Percentiles rank a stretch among this genome's conserved stretches.
Evolutionary conservation across 1,140 invertebrate species (phyloP).

Genomic region (Onthophagus taurus): DNA sequence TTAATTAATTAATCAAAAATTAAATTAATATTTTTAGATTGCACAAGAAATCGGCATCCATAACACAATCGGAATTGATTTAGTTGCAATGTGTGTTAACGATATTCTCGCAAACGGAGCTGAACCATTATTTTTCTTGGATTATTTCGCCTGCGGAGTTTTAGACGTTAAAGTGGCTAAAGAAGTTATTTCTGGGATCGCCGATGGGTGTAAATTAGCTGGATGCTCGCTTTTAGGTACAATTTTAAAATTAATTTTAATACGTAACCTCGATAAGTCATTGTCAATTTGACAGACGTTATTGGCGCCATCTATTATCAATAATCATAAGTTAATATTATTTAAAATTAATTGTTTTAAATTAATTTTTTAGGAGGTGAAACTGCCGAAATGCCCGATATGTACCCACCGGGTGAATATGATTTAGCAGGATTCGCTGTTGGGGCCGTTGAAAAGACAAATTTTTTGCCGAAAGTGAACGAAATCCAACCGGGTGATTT

Average conservation of each 20-base stretch:
- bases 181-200: slow-evolving; percentile 74
- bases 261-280: background rate
- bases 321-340: background rate
- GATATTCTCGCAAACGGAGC: slow-evolving; percentile 92
- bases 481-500: slow-evolving; percentile 70
- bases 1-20: background rate
- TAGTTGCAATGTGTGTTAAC: slow-evolving; percentile 98
- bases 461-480: slow-evolving; percentile 62
- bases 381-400: slow-evolving; percentile 93
- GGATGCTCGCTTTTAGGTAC: slow-evolving; percentile 83
- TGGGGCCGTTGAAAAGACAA: slow-evolving; percentile 72
- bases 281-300: no score
- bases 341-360: background rate
- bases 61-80: slow-evolving; percentile 83
- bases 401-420: slow-evolving; percentile 81
- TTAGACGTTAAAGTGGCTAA: slow-evolving; percentile 67
- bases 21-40: slow-evolving; percentile 47
- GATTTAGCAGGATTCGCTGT: slow-evolving; percentile 94
- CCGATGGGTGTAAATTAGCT: slow-evolving; percentile 74
- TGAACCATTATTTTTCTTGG: slow-evolving; percentile 89
- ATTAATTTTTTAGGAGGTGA: slow-evolving; percentile 63
- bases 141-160: slow-evolving; percentile 90
- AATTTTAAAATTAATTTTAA: background rate
- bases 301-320: background rate
- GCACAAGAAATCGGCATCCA: slow-evolving; percentile 72